A percentile compares a stretch with the other conserved stretches of the same genome.
Evolutionary conservation across 2,113 vertebrate genomes (phyloP).

Genomic region (Hippocampus barbouri): DNA sequence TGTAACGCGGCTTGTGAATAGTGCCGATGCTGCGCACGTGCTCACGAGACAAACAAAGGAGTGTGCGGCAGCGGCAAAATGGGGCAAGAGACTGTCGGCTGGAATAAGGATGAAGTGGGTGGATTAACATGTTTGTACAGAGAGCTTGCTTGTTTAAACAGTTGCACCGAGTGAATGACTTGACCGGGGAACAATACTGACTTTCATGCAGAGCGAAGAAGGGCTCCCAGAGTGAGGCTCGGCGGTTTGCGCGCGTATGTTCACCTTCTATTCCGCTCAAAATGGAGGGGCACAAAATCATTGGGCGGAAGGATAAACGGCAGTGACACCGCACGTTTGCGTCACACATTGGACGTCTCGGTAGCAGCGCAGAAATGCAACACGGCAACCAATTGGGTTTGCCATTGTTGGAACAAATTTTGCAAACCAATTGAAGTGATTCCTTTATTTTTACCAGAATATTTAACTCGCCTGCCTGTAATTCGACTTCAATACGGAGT

Average conservation of each 20-base stretch:
- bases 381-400: slow-evolving; percentile 1
- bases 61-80: slow-evolving; percentile 3
- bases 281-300: slow-evolving; percentile 1
- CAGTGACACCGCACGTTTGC: slow-evolving; percentile 9
- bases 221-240: slow-evolving; percentile 4
- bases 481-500: too few species aligned
- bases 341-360: slow-evolving; percentile 27
- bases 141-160: slow-evolving; percentile 61
- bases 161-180: slow-evolving; percentile 35
- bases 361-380: slow-evolving; percentile 27
- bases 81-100: not conserved
- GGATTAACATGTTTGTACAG: slow-evolving; percentile 72
- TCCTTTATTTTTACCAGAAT: too few species aligned
- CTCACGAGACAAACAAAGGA: slow-evolving; percentile 3
- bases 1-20: slow-evolving; percentile 33
- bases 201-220: slow-evolving; percentile 32
- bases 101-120: slow-evolving; percentile 46
- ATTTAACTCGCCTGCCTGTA: too few species aligned
- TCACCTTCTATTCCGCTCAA: not conserved
- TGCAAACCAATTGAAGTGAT: too few species aligned
- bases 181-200: slow-evolving; percentile 50
- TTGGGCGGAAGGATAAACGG: slow-evolving; percentile 2
- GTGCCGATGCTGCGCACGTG: slow-evolving; percentile 26
- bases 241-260: not conserved
- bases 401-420: too few species aligned